phyloP scores from a whole-genome alignment of 92 coral and sea anemone species.

The Zoanthus gigantus region DNA sequence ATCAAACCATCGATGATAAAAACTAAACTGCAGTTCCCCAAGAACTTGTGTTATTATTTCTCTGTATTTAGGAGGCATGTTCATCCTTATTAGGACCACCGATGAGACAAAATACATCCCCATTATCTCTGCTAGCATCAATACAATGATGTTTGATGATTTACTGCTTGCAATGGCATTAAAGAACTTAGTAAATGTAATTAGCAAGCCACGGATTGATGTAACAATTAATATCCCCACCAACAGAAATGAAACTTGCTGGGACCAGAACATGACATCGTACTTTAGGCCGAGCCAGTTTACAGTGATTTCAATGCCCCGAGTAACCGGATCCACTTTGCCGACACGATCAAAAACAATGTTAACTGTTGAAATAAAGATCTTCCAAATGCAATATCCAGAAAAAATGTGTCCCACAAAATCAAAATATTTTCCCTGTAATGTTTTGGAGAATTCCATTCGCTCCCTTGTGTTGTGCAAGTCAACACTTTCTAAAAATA shows the following conservation, averaged over 20 bases:
- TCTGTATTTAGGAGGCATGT: slow-evolving; percentile 95
- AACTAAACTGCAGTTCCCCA: slow-evolving; percentile 95
- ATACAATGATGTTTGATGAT: slow-evolving; percentile 92
- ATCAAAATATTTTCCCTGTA: slow-evolving; percentile 97
- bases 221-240: slow-evolving; percentile 97
- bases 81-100: slow-evolving; percentile 94
- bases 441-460: slow-evolving; percentile 95
- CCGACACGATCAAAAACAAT: slow-evolving; percentile 99
- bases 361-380: slow-evolving; percentile 97
- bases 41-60: slow-evolving; percentile 95
- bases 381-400: slow-evolving; percentile 98
- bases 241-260: slow-evolving; percentile 90
- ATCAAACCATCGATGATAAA: slow-evolving; percentile 99
- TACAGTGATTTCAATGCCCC: slow-evolving; percentile 94
- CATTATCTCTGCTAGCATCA: slow-evolving; percentile 96
- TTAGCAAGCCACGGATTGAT: slow-evolving; percentile 96
- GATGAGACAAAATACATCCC: slow-evolving; percentile 99
- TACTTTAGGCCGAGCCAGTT: slow-evolving; percentile 92
- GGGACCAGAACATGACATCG: slow-evolving; percentile 97
- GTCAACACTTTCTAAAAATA: slow-evolving; percentile 95
- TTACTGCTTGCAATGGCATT: slow-evolving; percentile 99
- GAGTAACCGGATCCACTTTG: slow-evolving; percentile 95
- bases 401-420: slow-evolving; percentile 97
- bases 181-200: slow-evolving; percentile 96
- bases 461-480: slow-evolving; percentile 91